Percentiles rank a stretch among this genome's conserved stretches.
phyloP scores from a whole-genome alignment of 2,797 vertebrate genomes.

The Helarctos malayanus region DNA sequence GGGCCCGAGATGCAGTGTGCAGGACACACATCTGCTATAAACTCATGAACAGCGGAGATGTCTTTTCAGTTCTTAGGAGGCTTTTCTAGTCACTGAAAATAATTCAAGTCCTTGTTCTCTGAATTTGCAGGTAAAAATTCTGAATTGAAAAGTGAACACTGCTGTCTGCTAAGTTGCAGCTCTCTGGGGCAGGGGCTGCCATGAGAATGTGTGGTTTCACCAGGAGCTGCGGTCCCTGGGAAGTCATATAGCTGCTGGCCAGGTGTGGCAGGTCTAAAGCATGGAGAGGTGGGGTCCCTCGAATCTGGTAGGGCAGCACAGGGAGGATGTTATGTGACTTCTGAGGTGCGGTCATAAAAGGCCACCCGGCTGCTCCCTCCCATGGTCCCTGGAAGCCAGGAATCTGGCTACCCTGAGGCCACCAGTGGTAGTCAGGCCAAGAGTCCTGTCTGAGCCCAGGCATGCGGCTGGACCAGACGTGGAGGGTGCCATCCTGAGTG shows the following conservation, averaged over 20 bases:
- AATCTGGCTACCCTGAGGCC: neutral
- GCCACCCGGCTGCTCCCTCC: neutral
- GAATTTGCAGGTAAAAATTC: neutral
- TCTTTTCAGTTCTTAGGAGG: neutral
- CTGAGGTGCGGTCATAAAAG: neutral
- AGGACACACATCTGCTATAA: neutral
- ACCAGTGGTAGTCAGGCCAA: no score
- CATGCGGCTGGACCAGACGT: neutral
- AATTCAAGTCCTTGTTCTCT: neutral
- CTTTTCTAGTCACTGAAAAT: neutral
- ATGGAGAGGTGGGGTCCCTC: rapidly evolving
- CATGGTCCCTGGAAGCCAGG: neutral
- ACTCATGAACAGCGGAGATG: neutral
- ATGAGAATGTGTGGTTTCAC: rapidly evolving
- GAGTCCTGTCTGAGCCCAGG: neutral
- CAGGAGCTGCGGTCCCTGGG: rapidly evolving
- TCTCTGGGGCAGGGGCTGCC: rapidly evolving
- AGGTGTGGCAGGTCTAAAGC: neutral
- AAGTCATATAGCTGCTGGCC: neutral
- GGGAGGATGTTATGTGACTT: neutral
- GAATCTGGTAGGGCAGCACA: rapidly evolving
- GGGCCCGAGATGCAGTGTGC: rapidly evolving
- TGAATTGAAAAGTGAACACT: rapidly evolving
- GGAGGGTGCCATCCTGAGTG: rapidly evolving
- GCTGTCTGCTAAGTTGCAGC: neutral